Conservation (phyloP, 2,113 vertebrate species). For the Platycercus adscitus region DNA sequence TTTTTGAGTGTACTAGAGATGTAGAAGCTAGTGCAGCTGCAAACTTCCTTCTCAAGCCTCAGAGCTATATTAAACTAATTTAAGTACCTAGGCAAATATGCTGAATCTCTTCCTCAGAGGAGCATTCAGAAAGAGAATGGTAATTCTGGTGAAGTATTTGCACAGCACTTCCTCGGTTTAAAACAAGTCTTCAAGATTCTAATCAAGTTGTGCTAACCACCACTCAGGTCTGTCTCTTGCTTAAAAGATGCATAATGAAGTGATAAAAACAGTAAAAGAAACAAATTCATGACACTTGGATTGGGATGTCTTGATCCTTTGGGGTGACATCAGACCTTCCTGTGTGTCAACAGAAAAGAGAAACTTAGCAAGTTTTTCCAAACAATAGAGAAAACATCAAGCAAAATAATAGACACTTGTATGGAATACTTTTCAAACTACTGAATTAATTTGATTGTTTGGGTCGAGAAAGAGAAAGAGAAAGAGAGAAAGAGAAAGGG, state of each 20-base stretch:
- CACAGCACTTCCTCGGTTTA: background rate
- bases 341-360: background rate
- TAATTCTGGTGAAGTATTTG: background rate
- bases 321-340: background rate
- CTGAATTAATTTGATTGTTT: background rate
- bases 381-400: background rate
- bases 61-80: background rate
- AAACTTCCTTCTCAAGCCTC: background rate
- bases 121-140: background rate
- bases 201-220: background rate
- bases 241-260: background rate
- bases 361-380: background rate
- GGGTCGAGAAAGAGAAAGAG: background rate
- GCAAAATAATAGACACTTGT: background rate
- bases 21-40: background rate
- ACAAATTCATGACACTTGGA: background rate
- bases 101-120: background rate
- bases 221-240: background rate
- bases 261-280: background rate
- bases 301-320: background rate
- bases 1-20: background rate
- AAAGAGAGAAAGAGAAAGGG: accelerated
- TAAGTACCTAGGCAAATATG: background rate
- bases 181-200: background rate
- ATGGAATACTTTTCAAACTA: background rate